Conservation (phyloP, 1,140 invertebrate genomes). For the Halotydeus destructor region DNA sequence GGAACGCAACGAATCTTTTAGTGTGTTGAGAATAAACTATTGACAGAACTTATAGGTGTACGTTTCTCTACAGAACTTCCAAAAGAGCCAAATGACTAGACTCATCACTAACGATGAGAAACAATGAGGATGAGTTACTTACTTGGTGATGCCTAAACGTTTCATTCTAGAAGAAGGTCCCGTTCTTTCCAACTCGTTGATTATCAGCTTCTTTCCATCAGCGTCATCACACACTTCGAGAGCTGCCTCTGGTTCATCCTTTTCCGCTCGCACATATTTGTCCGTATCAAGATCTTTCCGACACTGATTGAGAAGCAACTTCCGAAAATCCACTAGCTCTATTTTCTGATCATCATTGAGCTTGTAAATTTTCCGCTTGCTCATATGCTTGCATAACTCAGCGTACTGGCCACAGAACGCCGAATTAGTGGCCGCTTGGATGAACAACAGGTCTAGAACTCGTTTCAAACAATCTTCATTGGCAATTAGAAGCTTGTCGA, state of each 20-base stretch:
- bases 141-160: constrained; percentile 64
- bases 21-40: too few species aligned
- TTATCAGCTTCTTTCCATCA: constrained; percentile 41
- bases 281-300: constrained; percentile 69
- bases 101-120: too few species aligned
- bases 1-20: too few species aligned
- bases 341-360: too few species aligned
- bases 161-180: constrained; percentile 50
- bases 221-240: constrained; percentile 31
- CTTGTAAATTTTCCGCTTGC: too few species aligned
- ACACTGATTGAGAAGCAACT: constrained; percentile 56
- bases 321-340: constrained; percentile 48
- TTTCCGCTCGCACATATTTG: constrained; percentile 21
- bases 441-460: constrained; percentile 75
- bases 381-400: constrained; percentile 37
- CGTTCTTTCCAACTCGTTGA: constrained; percentile 41
- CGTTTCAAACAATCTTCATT: constrained; percentile 50
- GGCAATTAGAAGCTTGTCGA: too few species aligned
- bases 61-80: not conserved
- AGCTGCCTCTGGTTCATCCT: constrained; percentile 34
- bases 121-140: too few species aligned
- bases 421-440: constrained; percentile 84
- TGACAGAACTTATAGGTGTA: too few species aligned
- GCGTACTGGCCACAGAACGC: constrained; percentile 77
- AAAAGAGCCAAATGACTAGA: not conserved